Evolutionary conservation across 2,888 invertebrate species (phyloP).

Genomic region (Osmoderma eremita): DNA sequence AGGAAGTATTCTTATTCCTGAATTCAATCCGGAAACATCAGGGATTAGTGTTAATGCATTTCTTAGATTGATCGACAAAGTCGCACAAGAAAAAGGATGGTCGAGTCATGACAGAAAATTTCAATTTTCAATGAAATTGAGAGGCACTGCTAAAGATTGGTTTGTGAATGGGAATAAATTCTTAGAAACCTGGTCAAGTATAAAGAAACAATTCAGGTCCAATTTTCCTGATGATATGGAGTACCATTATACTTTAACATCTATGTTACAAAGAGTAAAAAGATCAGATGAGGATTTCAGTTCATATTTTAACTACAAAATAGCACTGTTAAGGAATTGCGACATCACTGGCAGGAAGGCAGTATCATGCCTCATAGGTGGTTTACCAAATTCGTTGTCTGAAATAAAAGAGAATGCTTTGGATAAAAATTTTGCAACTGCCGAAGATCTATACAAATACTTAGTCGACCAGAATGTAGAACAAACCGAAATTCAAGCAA

Average conservation of each 20-base stretch:
- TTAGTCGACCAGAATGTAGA: conserved; percentile 35
- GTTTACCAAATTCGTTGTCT: conserved; percentile 42
- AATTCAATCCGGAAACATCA: conserved; percentile 49
- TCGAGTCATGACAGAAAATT: conserved; percentile 48
- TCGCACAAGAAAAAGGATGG: conserved; percentile 48
- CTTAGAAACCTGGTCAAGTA: conserved; percentile 42
- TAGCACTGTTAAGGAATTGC: conserved; percentile 48
- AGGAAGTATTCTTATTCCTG: conserved; percentile 45
- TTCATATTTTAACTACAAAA: conserved; percentile 52
- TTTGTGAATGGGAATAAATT: conserved; percentile 48
- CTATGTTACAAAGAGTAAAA: conserved; percentile 49
- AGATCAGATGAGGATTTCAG: conserved; percentile 48
- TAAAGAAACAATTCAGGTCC: conserved; percentile 44
- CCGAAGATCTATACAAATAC: conserved; percentile 41
- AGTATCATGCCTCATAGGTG: conserved; percentile 53
- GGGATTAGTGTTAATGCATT: conserved; percentile 47
- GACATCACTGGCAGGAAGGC: conserved; percentile 50
- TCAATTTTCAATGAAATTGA: conserved; percentile 50
- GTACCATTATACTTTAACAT: conserved; percentile 42
- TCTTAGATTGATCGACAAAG: conserved; percentile 48
- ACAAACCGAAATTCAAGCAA: conserved; percentile 3
- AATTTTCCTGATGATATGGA: conserved; percentile 48
- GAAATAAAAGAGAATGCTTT: conserved; percentile 38
- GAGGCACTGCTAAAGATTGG: conserved; percentile 51
- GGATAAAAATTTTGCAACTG: conserved; percentile 39